phyloP scores from a whole-genome alignment of 2,797 vertebrate genomes.

The Platalea minor region DNA sequence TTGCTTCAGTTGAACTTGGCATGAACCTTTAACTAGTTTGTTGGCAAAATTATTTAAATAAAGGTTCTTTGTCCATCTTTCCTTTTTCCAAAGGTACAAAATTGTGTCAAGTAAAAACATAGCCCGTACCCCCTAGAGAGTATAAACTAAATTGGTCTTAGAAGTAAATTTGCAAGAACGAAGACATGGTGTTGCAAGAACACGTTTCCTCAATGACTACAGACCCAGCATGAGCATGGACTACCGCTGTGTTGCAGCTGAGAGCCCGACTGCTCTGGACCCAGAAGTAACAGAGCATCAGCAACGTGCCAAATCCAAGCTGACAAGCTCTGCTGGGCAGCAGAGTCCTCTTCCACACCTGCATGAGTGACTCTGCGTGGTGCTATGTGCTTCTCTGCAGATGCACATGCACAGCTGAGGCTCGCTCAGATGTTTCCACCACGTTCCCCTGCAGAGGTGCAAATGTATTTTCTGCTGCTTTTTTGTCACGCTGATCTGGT shows the following conservation, averaged over 20 bases:
- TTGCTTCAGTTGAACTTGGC: not conserved
- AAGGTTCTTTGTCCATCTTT: not conserved
- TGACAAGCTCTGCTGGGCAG: not conserved
- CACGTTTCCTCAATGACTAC: not conserved
- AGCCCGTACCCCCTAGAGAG: not conserved
- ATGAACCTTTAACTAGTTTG: not conserved
- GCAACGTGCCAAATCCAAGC: rapidly evolving
- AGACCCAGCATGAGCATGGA: rapidly evolving
- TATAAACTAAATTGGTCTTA: not conserved
- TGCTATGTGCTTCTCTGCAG: not conserved
- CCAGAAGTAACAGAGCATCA: not conserved
- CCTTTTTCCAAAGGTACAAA: not conserved
- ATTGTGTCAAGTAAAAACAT: not conserved
- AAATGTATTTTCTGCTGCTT: not conserved
- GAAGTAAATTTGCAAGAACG: not conserved
- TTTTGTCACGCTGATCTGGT: not conserved
- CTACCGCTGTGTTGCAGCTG: rapidly evolving
- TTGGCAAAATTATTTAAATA: not conserved
- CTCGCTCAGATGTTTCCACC: not conserved
- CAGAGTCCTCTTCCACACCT: not conserved
- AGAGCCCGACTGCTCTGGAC: not conserved
- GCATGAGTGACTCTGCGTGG: rapidly evolving
- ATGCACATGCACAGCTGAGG: not conserved
- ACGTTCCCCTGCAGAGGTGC: not conserved
- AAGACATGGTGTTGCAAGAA: not conserved